Percentiles rank a stretch among this genome's conserved stretches.
Evolutionary conservation across 2,797 vertebrate genomes (phyloP).

Genomic region (Pseudocheirus occidentalis): DNA sequence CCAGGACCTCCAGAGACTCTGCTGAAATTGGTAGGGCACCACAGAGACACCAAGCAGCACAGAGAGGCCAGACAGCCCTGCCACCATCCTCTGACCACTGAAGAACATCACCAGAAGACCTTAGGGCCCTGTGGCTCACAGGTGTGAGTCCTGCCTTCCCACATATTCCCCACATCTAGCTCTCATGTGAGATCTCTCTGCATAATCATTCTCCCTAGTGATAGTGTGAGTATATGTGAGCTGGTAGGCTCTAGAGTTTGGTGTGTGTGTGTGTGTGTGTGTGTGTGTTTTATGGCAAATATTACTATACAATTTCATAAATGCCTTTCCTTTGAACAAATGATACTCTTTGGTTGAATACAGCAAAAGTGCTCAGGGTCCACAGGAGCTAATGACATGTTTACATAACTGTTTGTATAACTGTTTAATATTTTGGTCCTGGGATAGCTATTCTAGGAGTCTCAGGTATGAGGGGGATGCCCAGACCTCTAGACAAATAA

Average conservation of each 20-base stretch:
- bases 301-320: neutral
- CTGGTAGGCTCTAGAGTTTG: neutral
- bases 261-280: neutral
- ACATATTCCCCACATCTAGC: neutral
- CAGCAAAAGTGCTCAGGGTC: neutral
- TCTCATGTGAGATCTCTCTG: neutral
- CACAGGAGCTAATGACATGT: neutral
- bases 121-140: neutral
- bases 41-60: neutral
- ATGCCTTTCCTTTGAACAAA: neutral
- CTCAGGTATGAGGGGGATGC: neutral
- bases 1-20: neutral
- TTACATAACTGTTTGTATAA: neutral
- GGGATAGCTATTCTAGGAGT: neutral
- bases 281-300: neutral
- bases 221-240: neutral
- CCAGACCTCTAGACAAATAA: neutral
- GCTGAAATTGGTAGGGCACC: neutral
- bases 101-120: neutral
- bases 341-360: neutral
- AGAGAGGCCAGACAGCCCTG: neutral
- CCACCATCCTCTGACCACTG: neutral
- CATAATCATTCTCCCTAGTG: neutral
- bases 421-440: neutral
- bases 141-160: neutral